Conservation (phyloP, 2,888 invertebrate species). For the Escarpia spicata region DNA sequence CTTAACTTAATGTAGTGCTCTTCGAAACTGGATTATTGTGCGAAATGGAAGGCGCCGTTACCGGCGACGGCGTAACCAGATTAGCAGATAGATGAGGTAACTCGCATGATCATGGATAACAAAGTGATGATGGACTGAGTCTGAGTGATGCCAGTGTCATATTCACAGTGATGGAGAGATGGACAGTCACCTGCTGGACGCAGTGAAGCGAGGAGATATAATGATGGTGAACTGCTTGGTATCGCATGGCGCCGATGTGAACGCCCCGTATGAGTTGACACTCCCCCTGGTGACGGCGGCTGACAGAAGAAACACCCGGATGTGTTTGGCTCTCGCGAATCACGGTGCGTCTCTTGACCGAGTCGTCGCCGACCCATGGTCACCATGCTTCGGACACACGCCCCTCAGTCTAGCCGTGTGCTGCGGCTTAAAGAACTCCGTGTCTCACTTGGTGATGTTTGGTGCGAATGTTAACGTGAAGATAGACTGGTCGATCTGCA, state of each 20-base stretch:
- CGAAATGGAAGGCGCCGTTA: neutral
- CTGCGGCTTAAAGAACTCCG: neutral
- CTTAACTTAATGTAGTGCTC: neutral
- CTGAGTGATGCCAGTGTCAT: neutral
- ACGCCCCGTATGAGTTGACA: neutral
- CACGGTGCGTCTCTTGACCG: neutral
- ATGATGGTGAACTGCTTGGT: slow-evolving; percentile 1
- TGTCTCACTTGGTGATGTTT: neutral
- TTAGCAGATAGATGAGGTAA: no score
- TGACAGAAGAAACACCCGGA: neutral
- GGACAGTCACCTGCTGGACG: neutral
- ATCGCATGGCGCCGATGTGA: neutral
- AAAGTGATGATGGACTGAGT: no score
- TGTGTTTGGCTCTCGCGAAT: neutral
- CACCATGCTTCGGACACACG: neutral
- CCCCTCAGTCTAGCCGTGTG: neutral
- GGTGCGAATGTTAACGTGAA: neutral
- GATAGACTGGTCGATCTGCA: neutral
- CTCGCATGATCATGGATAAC: no score
- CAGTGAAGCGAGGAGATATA: neutral
- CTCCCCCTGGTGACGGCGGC: neutral
- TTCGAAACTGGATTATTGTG: neutral
- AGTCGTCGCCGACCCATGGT: neutral
- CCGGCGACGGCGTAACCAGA: neutral
- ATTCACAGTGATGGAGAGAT: neutral